Percentiles rank a stretch among this genome's conserved stretches.
phyloP scores from a whole-genome alignment of 2,888 invertebrate genomes.

The Leistus spinibarbis region DNA sequence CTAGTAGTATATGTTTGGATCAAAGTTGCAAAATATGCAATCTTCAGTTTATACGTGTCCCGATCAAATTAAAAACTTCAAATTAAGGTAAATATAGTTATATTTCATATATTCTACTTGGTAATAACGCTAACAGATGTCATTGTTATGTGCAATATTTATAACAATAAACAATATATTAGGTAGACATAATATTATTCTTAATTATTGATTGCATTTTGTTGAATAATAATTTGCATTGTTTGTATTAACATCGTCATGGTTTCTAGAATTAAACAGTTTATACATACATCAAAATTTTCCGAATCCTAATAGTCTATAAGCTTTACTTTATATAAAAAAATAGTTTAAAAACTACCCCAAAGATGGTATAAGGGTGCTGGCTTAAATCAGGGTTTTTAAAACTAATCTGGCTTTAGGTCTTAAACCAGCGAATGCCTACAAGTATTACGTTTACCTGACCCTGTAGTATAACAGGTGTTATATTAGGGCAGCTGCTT shows the following conservation, averaged over 20 bases:
- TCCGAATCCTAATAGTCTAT: too few species aligned
- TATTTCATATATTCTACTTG: constrained; percentile 23
- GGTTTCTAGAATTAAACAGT: too few species aligned
- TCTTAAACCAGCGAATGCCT: background rate
- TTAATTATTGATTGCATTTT: too few species aligned
- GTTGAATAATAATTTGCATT: too few species aligned
- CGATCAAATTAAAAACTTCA: constrained; percentile 59
- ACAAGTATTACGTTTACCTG: background rate
- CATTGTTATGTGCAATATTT: background rate
- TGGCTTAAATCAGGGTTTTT: background rate
- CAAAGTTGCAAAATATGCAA: constrained; percentile 41
- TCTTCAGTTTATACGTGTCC: constrained; percentile 62
- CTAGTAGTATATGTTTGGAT: background rate
- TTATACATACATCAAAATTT: too few species aligned
- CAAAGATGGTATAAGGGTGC: background rate
- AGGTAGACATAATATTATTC: too few species aligned
- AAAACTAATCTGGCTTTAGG: background rate
- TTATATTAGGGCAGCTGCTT: background rate
- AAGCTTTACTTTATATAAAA: too few species aligned
- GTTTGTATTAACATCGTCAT: too few species aligned
- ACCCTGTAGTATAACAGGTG: background rate
- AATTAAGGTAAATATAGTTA: constrained; percentile 58
- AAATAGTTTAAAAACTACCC: background rate
- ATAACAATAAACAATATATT: background rate
- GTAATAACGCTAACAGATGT: background rate